phyloP scores from a whole-genome alignment of 2,113 vertebrate species.

The Otis tarda region DNA sequence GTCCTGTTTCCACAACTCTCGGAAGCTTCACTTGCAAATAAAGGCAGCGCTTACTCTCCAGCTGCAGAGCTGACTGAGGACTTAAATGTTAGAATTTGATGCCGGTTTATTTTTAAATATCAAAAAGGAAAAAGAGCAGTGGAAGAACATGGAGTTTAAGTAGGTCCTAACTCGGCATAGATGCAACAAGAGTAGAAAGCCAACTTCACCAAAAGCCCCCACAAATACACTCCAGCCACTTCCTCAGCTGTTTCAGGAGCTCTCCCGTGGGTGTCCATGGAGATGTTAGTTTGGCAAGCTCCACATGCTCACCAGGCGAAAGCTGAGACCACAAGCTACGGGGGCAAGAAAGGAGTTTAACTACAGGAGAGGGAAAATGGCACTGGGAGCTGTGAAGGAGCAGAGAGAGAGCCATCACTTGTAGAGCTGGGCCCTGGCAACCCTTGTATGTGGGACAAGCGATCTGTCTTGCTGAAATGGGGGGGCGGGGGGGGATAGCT shows the following conservation, averaged over 20 bases:
- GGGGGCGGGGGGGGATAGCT: too few relatives aligned
- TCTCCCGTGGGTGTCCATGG: background rate
- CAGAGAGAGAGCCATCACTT: background rate
- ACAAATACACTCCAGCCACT: background rate
- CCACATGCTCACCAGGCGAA: background rate
- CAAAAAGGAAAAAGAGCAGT: background rate
- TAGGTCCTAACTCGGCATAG: background rate
- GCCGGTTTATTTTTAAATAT: background rate
- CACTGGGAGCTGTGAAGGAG: background rate
- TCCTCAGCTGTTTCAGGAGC: background rate
- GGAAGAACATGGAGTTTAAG: background rate
- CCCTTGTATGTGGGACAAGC: accelerated
- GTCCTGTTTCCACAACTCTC: background rate
- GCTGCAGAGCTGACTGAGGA: background rate
- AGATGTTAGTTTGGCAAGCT: background rate
- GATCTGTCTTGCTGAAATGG: accelerated
- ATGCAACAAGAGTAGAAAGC: background rate
- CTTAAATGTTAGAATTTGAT: background rate
- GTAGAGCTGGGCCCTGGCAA: accelerated
- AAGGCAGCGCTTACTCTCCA: background rate
- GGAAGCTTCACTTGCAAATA: background rate
- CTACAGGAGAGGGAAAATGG: background rate
- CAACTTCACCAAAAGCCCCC: background rate
- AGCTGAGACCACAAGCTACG: background rate
- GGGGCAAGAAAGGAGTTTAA: background rate